Evolutionary conservation across 2,113 vertebrate genomes (phyloP), one percentile per base, ranked within the genome.

Genomic region (Artemisiospiza belli): DNA sequence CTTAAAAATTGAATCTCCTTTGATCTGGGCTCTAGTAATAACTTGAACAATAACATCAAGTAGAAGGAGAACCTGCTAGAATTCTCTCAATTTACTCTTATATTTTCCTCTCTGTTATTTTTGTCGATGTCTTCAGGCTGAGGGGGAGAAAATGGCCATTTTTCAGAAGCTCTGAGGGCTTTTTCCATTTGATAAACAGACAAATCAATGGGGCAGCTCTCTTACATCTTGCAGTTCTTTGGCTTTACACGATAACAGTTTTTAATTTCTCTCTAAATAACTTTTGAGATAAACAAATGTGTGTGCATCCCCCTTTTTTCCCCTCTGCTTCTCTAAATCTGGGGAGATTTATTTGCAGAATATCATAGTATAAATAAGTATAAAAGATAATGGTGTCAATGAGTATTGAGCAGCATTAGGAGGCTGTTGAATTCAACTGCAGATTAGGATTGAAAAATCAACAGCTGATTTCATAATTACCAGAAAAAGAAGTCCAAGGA

Each of bases 361-460:
- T 51, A 27, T n/a, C 54, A n/a, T 15, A 27, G 12, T 52, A 52
- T 64, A 33, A 75, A 62, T 59, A 31, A 64, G 4, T 61, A 90
- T 89, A 7, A 46, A 30, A 43, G 12, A 23, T 8, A 46, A 37
- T 27, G 6, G 2, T 33, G 10, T 69, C 46, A 52, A 12, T 23
- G 27, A 31, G 3, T 68, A 44, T 52, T 6, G 44, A 54, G 28
- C 21, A 84, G 46, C 47, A 72, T 94, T 79, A 93, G 33, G 25
- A 83, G 22, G 64, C 43, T 64, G n/a, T 12, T 92, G 54, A 88
- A 64, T 77, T 80, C 74, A 95, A 79, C 79, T 87, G 39, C 51
- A 96, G 97, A 97, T 97, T 75, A 74, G 72, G 44, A 68, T 58
- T 92, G 57, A 97, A 97, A 98, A 97, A 94, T 97, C 97, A 97